These are phyloP conservation scores for Acronicta aceris DNA, from an alignment of 2,888 invertebrate species.

Conservation along the genomic window DNA sequence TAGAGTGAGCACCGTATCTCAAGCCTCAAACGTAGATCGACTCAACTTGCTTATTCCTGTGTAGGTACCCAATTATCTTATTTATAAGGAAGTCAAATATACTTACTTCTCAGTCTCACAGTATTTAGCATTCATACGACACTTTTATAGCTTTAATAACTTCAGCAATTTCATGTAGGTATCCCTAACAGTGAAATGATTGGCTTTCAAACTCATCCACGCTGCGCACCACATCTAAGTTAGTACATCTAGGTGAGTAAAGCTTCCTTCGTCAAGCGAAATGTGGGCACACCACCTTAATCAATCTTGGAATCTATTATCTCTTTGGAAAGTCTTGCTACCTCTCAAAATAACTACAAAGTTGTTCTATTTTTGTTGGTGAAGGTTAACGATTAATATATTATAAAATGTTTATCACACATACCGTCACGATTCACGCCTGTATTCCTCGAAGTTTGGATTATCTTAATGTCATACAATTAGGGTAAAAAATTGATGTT, in stretches of 20 bases:
- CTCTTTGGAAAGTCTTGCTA: conserved; percentile 5
- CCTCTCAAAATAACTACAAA: conserved; percentile 4
- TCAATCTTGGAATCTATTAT: conserved; percentile 28
- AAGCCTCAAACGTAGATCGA: too few relatives aligned
- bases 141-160: conserved; percentile 21
- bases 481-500: too few relatives aligned
- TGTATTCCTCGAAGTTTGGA: too few relatives aligned
- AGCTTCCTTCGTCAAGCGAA: conserved; percentile 11
- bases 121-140: conserved; percentile 5
- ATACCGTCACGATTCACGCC: too few relatives aligned
- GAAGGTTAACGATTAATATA: too few relatives aligned
- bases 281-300: conserved; percentile 17
- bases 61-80: too few relatives aligned
- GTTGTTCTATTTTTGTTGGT: neutral
- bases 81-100: too few relatives aligned
- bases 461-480: too few relatives aligned
- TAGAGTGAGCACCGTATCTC: too few relatives aligned
- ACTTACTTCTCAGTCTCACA: too few relatives aligned
- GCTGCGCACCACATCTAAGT: conserved; percentile 25
- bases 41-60: too few relatives aligned
- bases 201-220: conserved; percentile 30
- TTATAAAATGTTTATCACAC: too few relatives aligned
- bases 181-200: conserved; percentile 35
- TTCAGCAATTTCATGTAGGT: conserved; percentile 16
- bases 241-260: conserved; percentile 22